Evolutionary conservation across 2,797 vertebrate genomes (phyloP).

Genomic region (Eleutherodactylus coqui): DNA sequence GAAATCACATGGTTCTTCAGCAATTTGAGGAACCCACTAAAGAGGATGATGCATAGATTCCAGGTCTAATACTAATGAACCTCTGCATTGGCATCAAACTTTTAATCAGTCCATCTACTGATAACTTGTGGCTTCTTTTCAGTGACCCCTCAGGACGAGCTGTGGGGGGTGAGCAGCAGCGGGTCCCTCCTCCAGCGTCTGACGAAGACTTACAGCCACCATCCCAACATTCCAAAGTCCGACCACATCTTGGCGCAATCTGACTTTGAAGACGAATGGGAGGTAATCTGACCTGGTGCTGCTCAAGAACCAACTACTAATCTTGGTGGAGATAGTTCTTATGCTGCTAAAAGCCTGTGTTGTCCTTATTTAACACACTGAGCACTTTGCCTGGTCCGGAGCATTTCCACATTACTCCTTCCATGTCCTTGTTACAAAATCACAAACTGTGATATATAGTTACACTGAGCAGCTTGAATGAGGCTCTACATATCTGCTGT

Average conservation of each 20-base stretch:
- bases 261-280: conserved; percentile 95
- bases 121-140: conserved; percentile 63
- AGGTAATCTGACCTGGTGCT: conserved; percentile 85
- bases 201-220: conserved; percentile 88
- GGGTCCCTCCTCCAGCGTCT: conserved; percentile 89
- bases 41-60: too few species aligned
- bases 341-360: conserved; percentile 63
- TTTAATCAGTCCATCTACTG: neutral
- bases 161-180: conserved; percentile 86
- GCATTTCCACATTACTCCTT: neutral
- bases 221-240: conserved; percentile 40
- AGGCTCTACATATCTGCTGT: neutral
- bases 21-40: too few species aligned
- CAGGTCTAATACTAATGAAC: too few species aligned
- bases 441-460: neutral
- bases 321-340: conserved; percentile 21
- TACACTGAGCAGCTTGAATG: neutral
- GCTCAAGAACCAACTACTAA: neutral
- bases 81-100: too few species aligned
- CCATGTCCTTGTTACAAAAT: neutral
- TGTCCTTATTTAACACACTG: conserved; percentile 65
- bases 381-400: conserved; percentile 51
- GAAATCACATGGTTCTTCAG: too few species aligned
- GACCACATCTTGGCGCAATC: conserved; percentile 35
- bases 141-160: conserved; percentile 90